A percentile compares a stretch with the other conserved stretches of the same genome.
phyloP scores from a whole-genome alignment of 1,140 invertebrate species.

The Scaptomyza pallida region DNA sequence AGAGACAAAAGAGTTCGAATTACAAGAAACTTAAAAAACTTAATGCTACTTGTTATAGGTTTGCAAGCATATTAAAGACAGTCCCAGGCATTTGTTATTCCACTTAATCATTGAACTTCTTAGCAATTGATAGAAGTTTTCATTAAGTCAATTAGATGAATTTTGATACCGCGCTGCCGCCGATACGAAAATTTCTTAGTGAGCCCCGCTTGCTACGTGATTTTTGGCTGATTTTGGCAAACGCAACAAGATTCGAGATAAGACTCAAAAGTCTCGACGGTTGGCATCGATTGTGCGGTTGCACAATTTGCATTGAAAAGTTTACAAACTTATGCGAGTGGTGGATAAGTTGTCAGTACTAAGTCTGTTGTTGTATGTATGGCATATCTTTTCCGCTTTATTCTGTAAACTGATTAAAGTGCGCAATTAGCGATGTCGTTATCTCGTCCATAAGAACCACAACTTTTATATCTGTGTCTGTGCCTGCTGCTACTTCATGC shows the following conservation, averaged over 20 bases:
- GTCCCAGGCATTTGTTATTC: too few relatives aligned
- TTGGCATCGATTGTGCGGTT: slow-evolving; percentile 59
- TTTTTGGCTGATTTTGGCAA: slow-evolving; percentile 48
- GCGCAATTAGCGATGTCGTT: slow-evolving; percentile 24
- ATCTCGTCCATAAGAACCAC: slow-evolving; percentile 12
- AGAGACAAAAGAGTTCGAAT: too few relatives aligned
- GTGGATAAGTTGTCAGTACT: slow-evolving; percentile 4
- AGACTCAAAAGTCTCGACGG: slow-evolving; percentile 38
- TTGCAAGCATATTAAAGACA: too few relatives aligned
- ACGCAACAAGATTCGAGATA: slow-evolving; percentile 46
- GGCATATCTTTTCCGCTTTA: slow-evolving; percentile 59
- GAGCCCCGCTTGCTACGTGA: slow-evolving; percentile 53
- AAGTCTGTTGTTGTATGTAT: neutral
- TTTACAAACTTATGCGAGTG: slow-evolving; percentile 23
- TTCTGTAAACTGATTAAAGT: slow-evolving; percentile 40
- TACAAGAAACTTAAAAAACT: too few relatives aligned
- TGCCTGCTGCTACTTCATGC: slow-evolving; percentile 12
- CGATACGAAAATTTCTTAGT: slow-evolving; percentile 18
- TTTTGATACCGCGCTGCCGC: neutral
- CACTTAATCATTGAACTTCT: slow-evolving; percentile 1
- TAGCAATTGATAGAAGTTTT: slow-evolving; percentile 13
- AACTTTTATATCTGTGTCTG: neutral
- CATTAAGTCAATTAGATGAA: slow-evolving; percentile 49
- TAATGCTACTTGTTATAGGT: too few relatives aligned
- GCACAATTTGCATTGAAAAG: slow-evolving; percentile 25